Conservation (phyloP, 2,888 invertebrate genomes). For the Epirrhoe tristata region DNA sequence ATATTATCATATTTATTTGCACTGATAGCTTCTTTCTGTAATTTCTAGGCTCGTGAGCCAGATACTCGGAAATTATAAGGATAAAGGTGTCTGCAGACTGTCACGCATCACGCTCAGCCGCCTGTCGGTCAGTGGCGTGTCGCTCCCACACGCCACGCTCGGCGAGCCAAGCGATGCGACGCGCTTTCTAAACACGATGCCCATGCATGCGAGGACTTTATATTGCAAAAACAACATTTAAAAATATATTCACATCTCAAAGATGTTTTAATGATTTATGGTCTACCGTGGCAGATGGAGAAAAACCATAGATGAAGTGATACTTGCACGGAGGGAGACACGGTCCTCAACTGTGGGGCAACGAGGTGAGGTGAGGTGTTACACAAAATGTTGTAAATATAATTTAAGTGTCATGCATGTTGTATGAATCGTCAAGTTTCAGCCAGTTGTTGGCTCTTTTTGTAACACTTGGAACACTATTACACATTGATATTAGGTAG, state of each 20-base stretch:
- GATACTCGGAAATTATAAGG: slow-evolving; percentile 30
- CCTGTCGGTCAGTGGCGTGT: slow-evolving; percentile 79
- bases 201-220: slow-evolving; percentile 50
- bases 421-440: too few species aligned
- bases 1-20: background rate
- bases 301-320: too few species aligned
- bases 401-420: too few species aligned
- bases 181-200: slow-evolving; percentile 77
- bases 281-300: too few species aligned
- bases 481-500: too few species aligned
- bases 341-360: too few species aligned
- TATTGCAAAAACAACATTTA: slow-evolving; percentile 31
- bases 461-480: too few species aligned
- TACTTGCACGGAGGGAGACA: too few species aligned
- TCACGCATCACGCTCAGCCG: slow-evolving; percentile 68
- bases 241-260: slow-evolving; percentile 13
- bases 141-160: slow-evolving; percentile 68
- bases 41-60: background rate
- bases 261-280: background rate
- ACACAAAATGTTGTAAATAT: too few species aligned
- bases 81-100: slow-evolving; percentile 62
- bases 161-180: slow-evolving; percentile 66
- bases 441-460: too few species aligned
- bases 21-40: background rate
- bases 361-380: too few species aligned